phyloP scores from a whole-genome alignment of 2,113 vertebrate genomes.

The Coreoperca whiteheadi region DNA sequence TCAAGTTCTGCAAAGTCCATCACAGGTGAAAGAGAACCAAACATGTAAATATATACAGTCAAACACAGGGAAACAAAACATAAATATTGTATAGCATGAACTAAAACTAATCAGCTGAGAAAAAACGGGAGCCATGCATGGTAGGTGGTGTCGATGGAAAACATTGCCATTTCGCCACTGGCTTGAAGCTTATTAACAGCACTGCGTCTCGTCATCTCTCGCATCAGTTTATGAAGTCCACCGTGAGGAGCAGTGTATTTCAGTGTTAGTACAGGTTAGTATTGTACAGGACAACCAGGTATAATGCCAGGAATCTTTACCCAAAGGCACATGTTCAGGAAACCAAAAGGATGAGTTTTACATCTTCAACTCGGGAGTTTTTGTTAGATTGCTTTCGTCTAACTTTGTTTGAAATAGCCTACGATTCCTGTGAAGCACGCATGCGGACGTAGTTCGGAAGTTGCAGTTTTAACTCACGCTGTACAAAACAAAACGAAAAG shows the following conservation, averaged over 20 bases:
- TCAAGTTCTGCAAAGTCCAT: slow-evolving; percentile 92
- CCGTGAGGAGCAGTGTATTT: slow-evolving; percentile 9
- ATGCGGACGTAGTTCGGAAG: neutral
- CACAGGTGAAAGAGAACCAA: slow-evolving; percentile 91
- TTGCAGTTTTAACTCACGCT: neutral
- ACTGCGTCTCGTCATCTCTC: slow-evolving; percentile 1
- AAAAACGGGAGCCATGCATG: slow-evolving; percentile 82
- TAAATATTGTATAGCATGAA: slow-evolving; percentile 90
- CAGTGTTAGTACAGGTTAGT: slow-evolving; percentile 45
- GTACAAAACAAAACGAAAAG: neutral
- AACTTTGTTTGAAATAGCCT: neutral
- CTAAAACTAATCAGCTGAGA: slow-evolving; percentile 82
- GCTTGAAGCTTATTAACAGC: slow-evolving; percentile 64
- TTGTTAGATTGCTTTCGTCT: neutral
- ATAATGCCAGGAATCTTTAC: slow-evolving; percentile 8
- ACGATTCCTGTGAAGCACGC: neutral
- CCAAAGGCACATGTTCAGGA: slow-evolving; percentile 58
- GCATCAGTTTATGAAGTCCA: neutral
- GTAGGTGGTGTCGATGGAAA: slow-evolving; percentile 80
- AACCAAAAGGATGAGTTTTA: neutral
- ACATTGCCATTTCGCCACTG: slow-evolving; percentile 70
- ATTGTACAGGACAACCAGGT: neutral
- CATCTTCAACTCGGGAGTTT: neutral
- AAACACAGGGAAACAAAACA: slow-evolving; percentile 84
- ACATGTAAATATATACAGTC: slow-evolving; percentile 90